phyloP scores from a whole-genome alignment of 2,888 invertebrate species.

The Micoletzkya japonica region DNA sequence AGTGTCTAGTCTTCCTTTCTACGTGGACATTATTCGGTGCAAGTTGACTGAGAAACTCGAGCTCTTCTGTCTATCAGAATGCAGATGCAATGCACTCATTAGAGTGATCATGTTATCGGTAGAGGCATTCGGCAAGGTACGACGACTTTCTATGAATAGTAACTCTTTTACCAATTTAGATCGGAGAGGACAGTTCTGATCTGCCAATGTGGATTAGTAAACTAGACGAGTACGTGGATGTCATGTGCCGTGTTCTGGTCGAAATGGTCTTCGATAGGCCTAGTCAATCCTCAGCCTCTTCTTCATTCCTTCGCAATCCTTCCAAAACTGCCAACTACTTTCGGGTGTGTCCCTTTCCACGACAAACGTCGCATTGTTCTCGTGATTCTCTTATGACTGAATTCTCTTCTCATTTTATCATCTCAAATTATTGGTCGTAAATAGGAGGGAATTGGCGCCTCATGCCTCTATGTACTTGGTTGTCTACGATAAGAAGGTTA shows the following conservation, averaged over 20 bases:
- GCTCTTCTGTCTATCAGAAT: conserved; percentile 19
- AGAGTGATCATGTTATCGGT: conserved; percentile 8
- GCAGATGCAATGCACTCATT: conserved; percentile 6
- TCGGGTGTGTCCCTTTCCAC: not conserved
- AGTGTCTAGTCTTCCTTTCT: conserved; percentile 5
- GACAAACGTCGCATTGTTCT: not conserved
- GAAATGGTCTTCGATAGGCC: conserved; percentile 26
- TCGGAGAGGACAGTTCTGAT: not conserved
- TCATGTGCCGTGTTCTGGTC: not conserved
- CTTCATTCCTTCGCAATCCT: conserved; percentile 22
- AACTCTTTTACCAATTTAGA: not conserved
- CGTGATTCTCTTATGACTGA: too few relatives aligned
- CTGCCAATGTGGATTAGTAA: not conserved
- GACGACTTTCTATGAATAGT: not conserved
- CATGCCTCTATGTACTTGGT: not conserved
- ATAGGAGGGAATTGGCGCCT: not conserved
- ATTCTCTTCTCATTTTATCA: too few relatives aligned
- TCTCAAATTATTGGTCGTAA: too few relatives aligned
- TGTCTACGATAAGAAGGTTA: too few relatives aligned
- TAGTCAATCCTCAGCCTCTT: not conserved
- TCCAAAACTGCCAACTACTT: conserved; percentile 21
- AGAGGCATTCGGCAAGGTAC: conserved; percentile 15
- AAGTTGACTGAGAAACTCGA: not conserved
- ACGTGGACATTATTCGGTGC: conserved; percentile 19
- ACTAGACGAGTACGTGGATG: conserved; percentile 10